These are phyloP conservation scores for Rhinoderma darwinii DNA, from an alignment of 2,113 vertebrate genomes.

Conservation along the genomic window DNA sequence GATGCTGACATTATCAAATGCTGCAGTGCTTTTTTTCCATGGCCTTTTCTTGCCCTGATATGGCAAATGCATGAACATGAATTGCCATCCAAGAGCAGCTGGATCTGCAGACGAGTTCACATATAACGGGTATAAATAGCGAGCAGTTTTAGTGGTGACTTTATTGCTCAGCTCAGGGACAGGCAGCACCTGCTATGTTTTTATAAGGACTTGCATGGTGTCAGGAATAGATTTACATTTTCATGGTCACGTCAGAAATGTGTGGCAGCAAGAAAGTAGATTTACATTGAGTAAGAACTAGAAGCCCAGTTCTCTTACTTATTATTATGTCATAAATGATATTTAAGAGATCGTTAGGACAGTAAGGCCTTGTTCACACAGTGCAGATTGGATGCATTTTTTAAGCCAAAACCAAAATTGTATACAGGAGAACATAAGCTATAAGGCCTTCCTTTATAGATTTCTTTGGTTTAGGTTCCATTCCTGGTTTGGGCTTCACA, in stretches of 20 bases:
- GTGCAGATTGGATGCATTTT: no score
- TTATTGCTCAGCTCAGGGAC: conserved; percentile 70
- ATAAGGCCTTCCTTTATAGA: no score
- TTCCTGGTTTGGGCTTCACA: no score
- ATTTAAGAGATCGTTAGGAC: no score
- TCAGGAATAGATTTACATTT: conserved; percentile 67
- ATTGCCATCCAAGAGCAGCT: conserved; percentile 83
- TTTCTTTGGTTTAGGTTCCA: no score
- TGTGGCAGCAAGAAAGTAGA: background rate
- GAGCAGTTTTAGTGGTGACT: conserved; percentile 72
- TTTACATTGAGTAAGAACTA: background rate
- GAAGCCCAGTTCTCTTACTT: background rate
- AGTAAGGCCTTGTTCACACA: no score
- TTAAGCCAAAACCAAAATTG: no score
- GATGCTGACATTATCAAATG: conserved; percentile 99
- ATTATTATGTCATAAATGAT: no score
- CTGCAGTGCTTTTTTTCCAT: conserved; percentile 76
- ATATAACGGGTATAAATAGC: conserved; percentile 81
- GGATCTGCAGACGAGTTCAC: conserved; percentile 75
- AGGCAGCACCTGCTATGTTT: conserved; percentile 72
- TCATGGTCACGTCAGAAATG: background rate
- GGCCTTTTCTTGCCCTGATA: conserved; percentile 92
- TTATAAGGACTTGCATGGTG: conserved; percentile 65
- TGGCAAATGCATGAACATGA: conserved; percentile 87
- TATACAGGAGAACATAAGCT: no score